Conservation (phyloP, 2,888 invertebrate genomes). For the Hedychridium roseum region DNA sequence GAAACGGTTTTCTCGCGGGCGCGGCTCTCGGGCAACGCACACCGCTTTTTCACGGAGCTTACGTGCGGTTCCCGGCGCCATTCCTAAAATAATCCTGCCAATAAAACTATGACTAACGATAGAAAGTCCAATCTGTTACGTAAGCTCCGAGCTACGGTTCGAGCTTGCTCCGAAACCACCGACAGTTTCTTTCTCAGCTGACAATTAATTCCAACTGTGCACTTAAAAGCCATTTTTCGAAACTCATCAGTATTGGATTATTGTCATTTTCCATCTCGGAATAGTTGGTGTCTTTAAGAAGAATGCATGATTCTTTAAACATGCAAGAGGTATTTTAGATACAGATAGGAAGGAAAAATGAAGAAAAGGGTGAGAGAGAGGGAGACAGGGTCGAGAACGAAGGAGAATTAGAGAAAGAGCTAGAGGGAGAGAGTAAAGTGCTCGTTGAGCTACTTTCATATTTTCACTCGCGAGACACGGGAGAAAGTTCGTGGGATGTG, state of each 20-base stretch:
- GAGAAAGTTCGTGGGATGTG: conserved; percentile 60
- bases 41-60: conserved; percentile 13
- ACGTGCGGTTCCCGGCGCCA: conserved; percentile 14
- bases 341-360: not conserved
- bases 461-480: conserved; percentile 58
- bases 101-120: conserved; percentile 21
- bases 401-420: conserved; percentile 27
- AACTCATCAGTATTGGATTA: too few species aligned
- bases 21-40: too few species aligned
- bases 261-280: not conserved
- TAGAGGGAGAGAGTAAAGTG: conserved; percentile 45
- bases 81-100: conserved; percentile 26
- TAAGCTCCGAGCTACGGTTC: conserved; percentile 18
- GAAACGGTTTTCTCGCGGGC: conserved; percentile 19
- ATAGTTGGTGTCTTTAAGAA: too few species aligned
- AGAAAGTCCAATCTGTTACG: conserved; percentile 36
- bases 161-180: conserved; percentile 9
- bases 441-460: conserved; percentile 61
- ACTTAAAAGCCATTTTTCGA: too few species aligned
- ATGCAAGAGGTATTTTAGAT: too few species aligned
- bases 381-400: conserved; percentile 26
- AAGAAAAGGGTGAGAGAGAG: conserved; percentile 7
- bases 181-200: not conserved
- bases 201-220: not conserved
- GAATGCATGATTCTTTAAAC: too few species aligned